A percentile compares a stretch with the other conserved stretches of the same genome.
These are phyloP conservation scores for Erythrolamprus reginae DNA, from an alignment of 2,113 vertebrate species.

Conservation along the genomic window DNA sequence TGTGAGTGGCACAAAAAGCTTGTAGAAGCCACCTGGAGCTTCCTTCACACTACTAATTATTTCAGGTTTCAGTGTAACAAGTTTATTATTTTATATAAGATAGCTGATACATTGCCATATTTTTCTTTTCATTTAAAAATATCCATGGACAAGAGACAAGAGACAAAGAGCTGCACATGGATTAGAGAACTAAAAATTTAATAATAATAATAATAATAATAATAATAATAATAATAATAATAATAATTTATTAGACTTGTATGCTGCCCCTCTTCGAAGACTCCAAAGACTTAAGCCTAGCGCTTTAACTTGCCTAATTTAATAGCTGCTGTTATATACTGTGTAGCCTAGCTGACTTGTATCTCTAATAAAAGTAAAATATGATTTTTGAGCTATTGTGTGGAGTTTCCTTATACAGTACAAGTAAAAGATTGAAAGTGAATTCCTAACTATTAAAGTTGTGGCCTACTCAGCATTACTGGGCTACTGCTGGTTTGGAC, in stretches of 20 bases:
- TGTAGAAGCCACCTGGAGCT: background rate
- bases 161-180: no score
- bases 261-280: no score
- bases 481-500: no score
- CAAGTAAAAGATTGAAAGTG: background rate
- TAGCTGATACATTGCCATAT: background rate
- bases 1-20: background rate
- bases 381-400: background rate
- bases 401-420: background rate
- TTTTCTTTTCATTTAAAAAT: background rate
- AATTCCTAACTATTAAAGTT: background rate
- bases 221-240: no score
- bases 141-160: no score
- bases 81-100: background rate
- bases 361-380: background rate
- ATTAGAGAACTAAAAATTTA: no score
- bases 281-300: no score
- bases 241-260: no score
- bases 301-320: background rate
- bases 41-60: background rate
- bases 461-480: background rate
- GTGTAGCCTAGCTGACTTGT: background rate
- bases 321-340: background rate
- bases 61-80: background rate
- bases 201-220: no score